These are phyloP conservation scores for Acronicta leporina DNA, from an alignment of 2,888 invertebrate species.

Conservation along the genomic window DNA sequence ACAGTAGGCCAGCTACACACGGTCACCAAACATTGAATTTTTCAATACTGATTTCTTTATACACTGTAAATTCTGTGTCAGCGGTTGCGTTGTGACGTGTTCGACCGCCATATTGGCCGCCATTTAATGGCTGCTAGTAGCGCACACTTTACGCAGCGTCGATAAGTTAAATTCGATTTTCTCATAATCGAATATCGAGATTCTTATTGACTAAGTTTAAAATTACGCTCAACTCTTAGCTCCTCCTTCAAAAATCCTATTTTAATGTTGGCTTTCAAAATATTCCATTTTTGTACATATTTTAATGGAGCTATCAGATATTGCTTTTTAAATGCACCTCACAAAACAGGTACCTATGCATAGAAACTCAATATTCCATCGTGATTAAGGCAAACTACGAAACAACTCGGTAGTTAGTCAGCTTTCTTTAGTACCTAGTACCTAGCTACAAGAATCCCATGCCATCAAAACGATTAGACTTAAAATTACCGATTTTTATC, in stretches of 20 bases:
- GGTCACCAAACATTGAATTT: slow-evolving; percentile 53
- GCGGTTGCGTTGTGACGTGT: slow-evolving; percentile 32
- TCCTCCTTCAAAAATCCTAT: slow-evolving; percentile 29
- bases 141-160: slow-evolving; percentile 42
- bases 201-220: slow-evolving; percentile 39
- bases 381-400: slow-evolving; percentile 39
- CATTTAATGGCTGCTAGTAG: slow-evolving; percentile 39
- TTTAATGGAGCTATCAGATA: slow-evolving; percentile 15
- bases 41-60: slow-evolving; percentile 61
- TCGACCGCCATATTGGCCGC: slow-evolving; percentile 45
- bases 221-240: slow-evolving; percentile 22
- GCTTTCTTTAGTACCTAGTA: slow-evolving; percentile 13
- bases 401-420: slow-evolving; percentile 42
- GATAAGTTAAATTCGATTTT: slow-evolving; percentile 35
- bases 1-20: slow-evolving; percentile 70
- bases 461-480: slow-evolving; percentile 9
- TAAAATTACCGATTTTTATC: too few species aligned
- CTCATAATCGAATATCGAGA: slow-evolving; percentile 45
- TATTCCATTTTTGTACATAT: slow-evolving; percentile 37
- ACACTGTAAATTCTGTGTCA: slow-evolving; percentile 42
- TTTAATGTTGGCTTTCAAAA: slow-evolving; percentile 37
- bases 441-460: slow-evolving; percentile 12
- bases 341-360: slow-evolving; percentile 9
- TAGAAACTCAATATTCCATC: slow-evolving; percentile 25
- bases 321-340: slow-evolving; percentile 13